Evolutionary conservation across 2,888 invertebrate genomes (phyloP).

Genomic region (Perizoma flavofasciatum): DNA sequence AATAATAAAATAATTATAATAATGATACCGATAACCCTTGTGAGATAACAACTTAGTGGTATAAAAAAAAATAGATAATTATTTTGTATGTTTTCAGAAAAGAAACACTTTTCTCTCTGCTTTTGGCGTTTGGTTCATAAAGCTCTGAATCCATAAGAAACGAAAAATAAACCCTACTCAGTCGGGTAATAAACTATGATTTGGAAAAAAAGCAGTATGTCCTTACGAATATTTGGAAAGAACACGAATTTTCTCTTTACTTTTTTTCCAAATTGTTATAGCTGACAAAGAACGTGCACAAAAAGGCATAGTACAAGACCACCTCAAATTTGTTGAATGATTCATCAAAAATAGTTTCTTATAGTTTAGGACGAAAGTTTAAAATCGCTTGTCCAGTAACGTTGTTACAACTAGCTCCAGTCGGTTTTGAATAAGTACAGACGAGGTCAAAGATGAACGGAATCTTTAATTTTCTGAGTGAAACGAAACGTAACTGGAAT

Average conservation of each 20-base stretch:
- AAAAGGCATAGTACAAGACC: constrained; percentile 28
- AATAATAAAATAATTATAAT: too few relatives aligned
- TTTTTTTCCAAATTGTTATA: constrained; percentile 56
- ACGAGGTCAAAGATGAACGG: constrained; percentile 28
- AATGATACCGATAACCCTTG: too few relatives aligned
- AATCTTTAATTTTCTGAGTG: constrained; percentile 27
- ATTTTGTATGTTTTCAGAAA: too few relatives aligned
- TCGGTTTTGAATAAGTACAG: constrained; percentile 28
- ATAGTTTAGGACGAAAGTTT: neutral
- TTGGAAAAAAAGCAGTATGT: constrained; percentile 35
- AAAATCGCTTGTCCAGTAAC: constrained; percentile 1
- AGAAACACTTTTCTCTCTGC: too few relatives aligned
- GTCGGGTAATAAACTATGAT: too few relatives aligned
- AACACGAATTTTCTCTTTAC: constrained; percentile 47
- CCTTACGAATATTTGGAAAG: constrained; percentile 59
- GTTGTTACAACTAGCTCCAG: neutral
- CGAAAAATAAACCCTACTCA: too few relatives aligned
- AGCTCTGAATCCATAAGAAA: too few relatives aligned
- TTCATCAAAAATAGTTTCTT: constrained; percentile 1
- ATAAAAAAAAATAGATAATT: too few relatives aligned
- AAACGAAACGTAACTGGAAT: constrained; percentile 21
- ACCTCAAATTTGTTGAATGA: constrained; percentile 10
- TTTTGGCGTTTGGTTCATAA: too few relatives aligned
- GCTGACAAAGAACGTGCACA: constrained; percentile 44
- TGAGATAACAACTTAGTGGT: too few relatives aligned